These are phyloP conservation scores for Choloepus didactylus DNA, from an alignment of 2,797 vertebrate genomes.

Conservation along the genomic window DNA sequence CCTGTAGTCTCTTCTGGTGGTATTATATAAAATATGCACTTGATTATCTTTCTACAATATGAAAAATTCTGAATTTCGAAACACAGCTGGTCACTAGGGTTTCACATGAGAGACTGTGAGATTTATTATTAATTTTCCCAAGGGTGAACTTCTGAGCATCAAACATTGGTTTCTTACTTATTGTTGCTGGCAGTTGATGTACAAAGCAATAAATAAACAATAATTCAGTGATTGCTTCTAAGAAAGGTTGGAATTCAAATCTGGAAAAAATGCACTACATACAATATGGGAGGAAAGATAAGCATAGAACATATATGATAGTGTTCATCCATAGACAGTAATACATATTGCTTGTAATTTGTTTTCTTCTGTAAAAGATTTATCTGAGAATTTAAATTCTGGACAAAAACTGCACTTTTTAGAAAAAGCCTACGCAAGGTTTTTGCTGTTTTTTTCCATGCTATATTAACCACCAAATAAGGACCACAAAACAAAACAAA, in stretches of 20 bases:
- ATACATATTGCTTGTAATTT: not conserved
- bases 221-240: not conserved
- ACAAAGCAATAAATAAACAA: not conserved
- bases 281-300: not conserved
- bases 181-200: not conserved
- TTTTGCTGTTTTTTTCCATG: conserved; percentile 65
- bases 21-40: not conserved
- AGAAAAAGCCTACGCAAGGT: conserved; percentile 87
- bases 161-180: not conserved
- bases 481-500: not conserved
- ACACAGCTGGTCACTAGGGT: not conserved
- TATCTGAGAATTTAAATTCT: conserved; percentile 88
- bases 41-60: not conserved
- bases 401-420: conserved; percentile 91
- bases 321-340: not conserved
- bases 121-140: not conserved
- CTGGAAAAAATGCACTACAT: not conserved
- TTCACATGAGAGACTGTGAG: not conserved
- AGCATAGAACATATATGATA: not conserved
- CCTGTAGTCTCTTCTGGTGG: not conserved
- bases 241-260: conserved; percentile 32
- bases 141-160: not conserved
- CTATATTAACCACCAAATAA: conserved; percentile 85
- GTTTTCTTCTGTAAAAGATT: conserved; percentile 85
- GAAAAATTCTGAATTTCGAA: not conserved